Evolutionary conservation across 2,113 vertebrate species (phyloP).

Genomic region (Zapornia atra): DNA sequence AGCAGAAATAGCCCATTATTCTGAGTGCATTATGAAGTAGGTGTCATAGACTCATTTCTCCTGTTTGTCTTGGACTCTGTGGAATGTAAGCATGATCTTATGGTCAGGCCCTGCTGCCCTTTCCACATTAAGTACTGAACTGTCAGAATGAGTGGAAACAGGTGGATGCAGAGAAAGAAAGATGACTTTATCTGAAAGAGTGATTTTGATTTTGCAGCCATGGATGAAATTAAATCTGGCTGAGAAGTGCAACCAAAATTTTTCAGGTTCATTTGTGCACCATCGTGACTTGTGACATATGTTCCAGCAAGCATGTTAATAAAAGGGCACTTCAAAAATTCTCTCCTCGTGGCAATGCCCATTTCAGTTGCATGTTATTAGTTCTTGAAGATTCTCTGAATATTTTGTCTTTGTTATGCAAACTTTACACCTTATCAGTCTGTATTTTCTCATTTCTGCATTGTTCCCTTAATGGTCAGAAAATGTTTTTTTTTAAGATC

Average conservation of each 20-base stretch:
- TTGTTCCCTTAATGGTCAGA: background rate
- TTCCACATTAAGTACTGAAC: constrained; percentile 54
- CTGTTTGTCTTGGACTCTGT: background rate
- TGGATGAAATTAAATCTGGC: constrained; percentile 2
- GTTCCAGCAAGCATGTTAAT: background rate
- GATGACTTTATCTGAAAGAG: constrained; percentile 11
- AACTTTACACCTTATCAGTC: background rate
- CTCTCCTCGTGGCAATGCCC: background rate
- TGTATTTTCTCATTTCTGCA: background rate
- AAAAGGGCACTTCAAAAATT: background rate
- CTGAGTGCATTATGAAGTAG: background rate
- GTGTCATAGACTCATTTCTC: constrained; percentile 1
- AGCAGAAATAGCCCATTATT: background rate
- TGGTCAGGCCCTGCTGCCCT: constrained; percentile 48
- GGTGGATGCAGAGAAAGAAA: constrained; percentile 44
- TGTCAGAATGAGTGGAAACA: constrained; percentile 66
- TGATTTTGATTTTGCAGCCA: background rate
- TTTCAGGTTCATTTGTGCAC: background rate
- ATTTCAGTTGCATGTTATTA: background rate
- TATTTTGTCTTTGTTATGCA: background rate
- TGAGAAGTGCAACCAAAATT: background rate
- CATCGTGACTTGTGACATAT: background rate
- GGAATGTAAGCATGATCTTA: constrained; percentile 54
- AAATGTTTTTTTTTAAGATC: background rate
- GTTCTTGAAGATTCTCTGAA: background rate